Percentiles rank a stretch among this genome's conserved stretches.
phyloP scores from a whole-genome alignment of 2,113 vertebrate species.

The Chaetodon auriga region DNA sequence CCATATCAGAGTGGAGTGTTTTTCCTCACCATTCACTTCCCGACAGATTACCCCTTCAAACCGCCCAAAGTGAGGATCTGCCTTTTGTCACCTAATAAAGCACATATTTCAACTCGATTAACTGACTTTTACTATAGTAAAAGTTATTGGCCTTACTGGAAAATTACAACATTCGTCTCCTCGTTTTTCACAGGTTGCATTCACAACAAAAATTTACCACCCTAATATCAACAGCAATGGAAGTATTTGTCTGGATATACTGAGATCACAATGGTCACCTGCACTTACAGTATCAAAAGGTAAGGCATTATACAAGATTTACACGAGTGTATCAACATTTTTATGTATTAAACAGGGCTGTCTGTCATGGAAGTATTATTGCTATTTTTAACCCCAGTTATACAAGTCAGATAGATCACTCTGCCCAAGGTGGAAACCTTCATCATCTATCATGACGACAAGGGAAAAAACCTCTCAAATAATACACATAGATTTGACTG shows the following conservation, averaged over 20 bases:
- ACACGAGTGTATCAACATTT: not conserved
- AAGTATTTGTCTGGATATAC: conserved; percentile 89
- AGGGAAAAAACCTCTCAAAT: not conserved
- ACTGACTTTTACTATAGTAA: not conserved
- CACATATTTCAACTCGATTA: not conserved
- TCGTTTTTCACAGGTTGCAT: conserved; percentile 82
- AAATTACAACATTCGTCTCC: conserved; percentile 1
- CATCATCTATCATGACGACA: too few species aligned
- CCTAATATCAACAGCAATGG: conserved; percentile 90
- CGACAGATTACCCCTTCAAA: conserved; percentile 89
- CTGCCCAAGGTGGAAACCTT: not conserved
- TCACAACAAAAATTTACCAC: conserved; percentile 90
- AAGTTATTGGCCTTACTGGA: not conserved
- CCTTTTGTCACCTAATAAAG: not conserved
- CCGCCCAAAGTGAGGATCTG: conserved; percentile 83
- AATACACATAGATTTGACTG: not conserved
- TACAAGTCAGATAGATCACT: not conserved
- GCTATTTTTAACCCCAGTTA: too few species aligned
- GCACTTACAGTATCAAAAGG: conserved; percentile 90
- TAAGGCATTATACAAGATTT: conserved; percentile 43
- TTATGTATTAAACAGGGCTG: not conserved
- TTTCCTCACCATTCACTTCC: conserved; percentile 89
- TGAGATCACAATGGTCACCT: conserved; percentile 89
- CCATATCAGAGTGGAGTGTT: conserved; percentile 89
- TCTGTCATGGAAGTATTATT: not conserved